Base-by-base conservation (phyloP, 92 coral and sea anemone genomes). In the Montipora capitata region DNA sequence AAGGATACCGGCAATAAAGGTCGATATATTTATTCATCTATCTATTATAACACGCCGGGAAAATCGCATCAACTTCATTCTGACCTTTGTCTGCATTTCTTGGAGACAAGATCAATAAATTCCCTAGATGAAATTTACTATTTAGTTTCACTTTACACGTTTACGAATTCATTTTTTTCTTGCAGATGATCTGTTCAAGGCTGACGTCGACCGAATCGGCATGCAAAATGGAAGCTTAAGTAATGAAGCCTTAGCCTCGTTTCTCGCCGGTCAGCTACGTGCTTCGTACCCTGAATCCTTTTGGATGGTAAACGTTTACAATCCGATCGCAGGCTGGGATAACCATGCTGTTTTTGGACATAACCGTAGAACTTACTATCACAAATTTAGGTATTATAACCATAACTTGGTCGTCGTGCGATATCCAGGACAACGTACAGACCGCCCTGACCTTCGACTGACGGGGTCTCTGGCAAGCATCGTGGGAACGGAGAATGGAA, bases 401-500 rank as follows among this genome's bases (percentile, higher is more conserved):
- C 57, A 20, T 27, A 52, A 75, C 80, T 74, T 48, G 20, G 78
- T 70, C 41, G 75, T 70, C 44, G 39, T 20, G 16, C 38, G 59
- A 44, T 72, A 44, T 72, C 58, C 77, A 7, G 51, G 12, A 11
- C 35, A 74, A 44, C 6, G 27, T 18, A 17, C 62, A 27, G 52
- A 48, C 6, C 52, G 52, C 10, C 52, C 10, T 48, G 52, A 48
- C 18, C 80, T 65, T 61, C 0, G 43, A 27, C 80, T 61, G 20
- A 13, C 18, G 11, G 78, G 20, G n/a, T 49, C 78, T n/a, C 43
- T 75, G 16, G 18, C 44, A 4, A 41, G 15, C 5, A 16, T 38
- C 8, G 80, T 75, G 40, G 80, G 80, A 18, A 52, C 80, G 20
- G 18, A 12, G 4, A 75, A 39, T 75, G 80, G 80, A 27, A 57